Conservation (phyloP, 1,140 invertebrate species). For the Drosophila kepulauana region DNA sequence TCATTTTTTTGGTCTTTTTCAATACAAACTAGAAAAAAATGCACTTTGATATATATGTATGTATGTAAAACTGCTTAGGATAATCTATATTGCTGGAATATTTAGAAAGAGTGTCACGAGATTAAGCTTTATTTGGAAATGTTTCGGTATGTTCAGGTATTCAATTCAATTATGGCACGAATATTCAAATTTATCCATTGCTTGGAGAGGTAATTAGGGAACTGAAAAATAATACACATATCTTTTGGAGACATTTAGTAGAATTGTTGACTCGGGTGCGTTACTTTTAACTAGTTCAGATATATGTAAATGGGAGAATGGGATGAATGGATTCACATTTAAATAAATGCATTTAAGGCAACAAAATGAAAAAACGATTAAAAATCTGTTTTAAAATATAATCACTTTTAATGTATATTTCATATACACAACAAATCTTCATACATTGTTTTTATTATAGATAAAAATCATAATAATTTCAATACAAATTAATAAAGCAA, state of each 20-base stretch:
- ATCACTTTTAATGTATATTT: slow-evolving; percentile 80
- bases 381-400: slow-evolving; percentile 57
- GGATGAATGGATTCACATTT: neutral
- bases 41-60: slow-evolving; percentile 9
- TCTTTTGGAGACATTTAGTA: neutral
- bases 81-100: neutral
- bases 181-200: slow-evolving; percentile 14
- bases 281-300: slow-evolving; percentile 26
- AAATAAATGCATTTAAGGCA: slow-evolving; percentile 4
- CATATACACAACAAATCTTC: slow-evolving; percentile 79
- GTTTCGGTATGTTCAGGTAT: slow-evolving; percentile 58
- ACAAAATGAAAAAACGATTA: slow-evolving; percentile 12
- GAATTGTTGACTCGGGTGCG: slow-evolving; percentile 13
- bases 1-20: slow-evolving; percentile 33
- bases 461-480: slow-evolving; percentile 72
- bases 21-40: slow-evolving; percentile 8
- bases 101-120: neutral
- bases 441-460: slow-evolving; percentile 69
- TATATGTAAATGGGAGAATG: neutral
- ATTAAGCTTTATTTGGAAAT: slow-evolving; percentile 12
- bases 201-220: slow-evolving; percentile 15
- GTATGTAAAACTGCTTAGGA: slow-evolving; percentile 20
- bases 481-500: slow-evolving; percentile 81
- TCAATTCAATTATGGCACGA: slow-evolving; percentile 46
- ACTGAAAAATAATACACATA: neutral